phyloP scores from a whole-genome alignment of 1,140 invertebrate genomes.

The Macrobrachium nipponense region DNA sequence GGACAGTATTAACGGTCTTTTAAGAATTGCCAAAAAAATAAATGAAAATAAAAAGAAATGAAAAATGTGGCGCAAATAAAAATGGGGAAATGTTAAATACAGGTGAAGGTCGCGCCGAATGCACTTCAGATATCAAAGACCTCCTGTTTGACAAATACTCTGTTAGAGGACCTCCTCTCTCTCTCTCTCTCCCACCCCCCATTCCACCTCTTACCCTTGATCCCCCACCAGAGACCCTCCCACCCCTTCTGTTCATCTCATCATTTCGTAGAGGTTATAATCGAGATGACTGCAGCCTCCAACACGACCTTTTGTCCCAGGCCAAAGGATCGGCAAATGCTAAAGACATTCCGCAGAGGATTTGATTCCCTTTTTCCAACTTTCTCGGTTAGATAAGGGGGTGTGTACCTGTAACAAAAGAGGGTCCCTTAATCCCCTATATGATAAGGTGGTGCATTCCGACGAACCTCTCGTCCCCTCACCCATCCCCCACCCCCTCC shows the following conservation, averaged over 20 bases:
- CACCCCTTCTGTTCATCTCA: constrained; percentile 14
- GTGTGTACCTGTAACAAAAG: constrained; percentile 56
- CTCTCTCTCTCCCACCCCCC: neutral
- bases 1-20: neutral
- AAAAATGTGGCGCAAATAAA: too few relatives aligned
- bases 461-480: too few relatives aligned
- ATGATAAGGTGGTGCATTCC: constrained; percentile 55
- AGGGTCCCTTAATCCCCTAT: constrained; percentile 49
- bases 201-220: neutral
- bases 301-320: constrained; percentile 11
- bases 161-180: neutral
- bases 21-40: too few relatives aligned
- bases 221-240: neutral
- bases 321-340: constrained; percentile 45
- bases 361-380: constrained; percentile 54
- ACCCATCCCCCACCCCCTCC: too few relatives aligned
- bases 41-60: too few relatives aligned
- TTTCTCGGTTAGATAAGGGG: constrained; percentile 49
- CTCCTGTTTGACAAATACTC: too few relatives aligned
- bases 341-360: constrained; percentile 54
- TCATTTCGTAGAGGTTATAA: constrained; percentile 10
- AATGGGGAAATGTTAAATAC: too few relatives aligned
- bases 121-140: too few relatives aligned
- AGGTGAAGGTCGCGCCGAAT: too few relatives aligned
- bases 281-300: constrained; percentile 27